Conservation (phyloP, 1,140 invertebrate species). For the Limonius californicus region DNA sequence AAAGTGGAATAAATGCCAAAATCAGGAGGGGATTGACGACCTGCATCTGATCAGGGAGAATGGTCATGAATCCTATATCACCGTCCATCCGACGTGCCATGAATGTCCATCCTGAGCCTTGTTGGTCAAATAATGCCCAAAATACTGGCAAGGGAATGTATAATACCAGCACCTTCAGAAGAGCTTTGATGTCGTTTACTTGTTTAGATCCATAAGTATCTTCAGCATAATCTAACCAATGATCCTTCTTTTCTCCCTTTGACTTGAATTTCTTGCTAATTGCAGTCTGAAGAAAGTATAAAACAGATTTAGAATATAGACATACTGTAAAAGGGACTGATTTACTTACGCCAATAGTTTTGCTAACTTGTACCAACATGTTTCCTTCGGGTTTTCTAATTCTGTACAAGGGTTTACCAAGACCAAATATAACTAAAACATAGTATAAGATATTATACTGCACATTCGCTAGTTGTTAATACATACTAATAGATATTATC, state of each 20-base stretch:
- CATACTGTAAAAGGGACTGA: background rate
- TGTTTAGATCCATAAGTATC: constrained; percentile 65
- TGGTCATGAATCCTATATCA: constrained; percentile 59
- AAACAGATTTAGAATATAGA: background rate
- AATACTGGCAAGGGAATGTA: constrained; percentile 85
- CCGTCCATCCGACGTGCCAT: constrained; percentile 91
- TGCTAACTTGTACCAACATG: constrained; percentile 70
- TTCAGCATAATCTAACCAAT: constrained; percentile 81
- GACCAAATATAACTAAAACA: constrained; percentile 71
- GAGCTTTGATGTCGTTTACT: constrained; percentile 71
- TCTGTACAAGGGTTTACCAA: constrained; percentile 73
- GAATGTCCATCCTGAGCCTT: constrained; percentile 92
- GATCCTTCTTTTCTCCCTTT: constrained; percentile 55
- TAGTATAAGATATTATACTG: background rate
- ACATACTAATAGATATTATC: constrained; percentile 71
- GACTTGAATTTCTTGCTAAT: constrained; percentile 46
- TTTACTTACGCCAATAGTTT: constrained; percentile 77
- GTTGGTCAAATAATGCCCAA: constrained; percentile 85
- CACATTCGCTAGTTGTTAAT: background rate
- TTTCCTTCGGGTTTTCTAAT: constrained; percentile 79
- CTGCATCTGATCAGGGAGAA: constrained; percentile 89
- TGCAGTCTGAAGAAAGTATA: constrained; percentile 48
- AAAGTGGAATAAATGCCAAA: constrained; percentile 81
- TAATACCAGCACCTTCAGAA: constrained; percentile 68
- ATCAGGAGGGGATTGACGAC: constrained; percentile 85